These are phyloP conservation scores for Vidua macroura DNA, from an alignment of 2,113 vertebrate genomes.

Conservation along the genomic window DNA sequence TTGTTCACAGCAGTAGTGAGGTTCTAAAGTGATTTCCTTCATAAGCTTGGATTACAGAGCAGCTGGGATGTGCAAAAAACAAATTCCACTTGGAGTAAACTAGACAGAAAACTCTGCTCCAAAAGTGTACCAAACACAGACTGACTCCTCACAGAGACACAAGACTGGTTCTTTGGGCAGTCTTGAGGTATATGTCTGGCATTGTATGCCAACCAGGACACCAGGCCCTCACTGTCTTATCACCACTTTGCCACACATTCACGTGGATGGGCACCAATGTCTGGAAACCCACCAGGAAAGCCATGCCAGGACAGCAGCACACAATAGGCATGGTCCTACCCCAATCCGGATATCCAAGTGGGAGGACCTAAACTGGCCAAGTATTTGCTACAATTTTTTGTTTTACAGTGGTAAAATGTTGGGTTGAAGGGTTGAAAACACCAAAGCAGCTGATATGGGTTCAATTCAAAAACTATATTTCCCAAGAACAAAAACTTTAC, in stretches of 20 bases:
- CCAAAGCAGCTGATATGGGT: neutral
- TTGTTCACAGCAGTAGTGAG: neutral
- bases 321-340: fast-evolving
- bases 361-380: neutral
- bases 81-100: neutral
- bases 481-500: neutral
- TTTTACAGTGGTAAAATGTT: neutral
- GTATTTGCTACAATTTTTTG: neutral
- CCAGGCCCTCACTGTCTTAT: neutral
- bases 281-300: neutral
- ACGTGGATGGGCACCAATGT: neutral
- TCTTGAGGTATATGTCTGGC: neutral
- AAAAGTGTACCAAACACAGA: neutral
- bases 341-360: neutral
- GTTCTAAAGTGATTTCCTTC: neutral
- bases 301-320: neutral
- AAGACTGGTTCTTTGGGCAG: neutral
- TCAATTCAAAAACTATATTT: neutral
- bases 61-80: neutral
- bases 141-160: too few species aligned
- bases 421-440: neutral
- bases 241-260: neutral
- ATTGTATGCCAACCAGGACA: neutral
- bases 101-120: neutral
- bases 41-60: neutral